Evolutionary conservation across 2,797 vertebrate genomes (phyloP), one percentile per base, ranked within the genome.

Genomic region (Synaphobranchus kaupii): DNA sequence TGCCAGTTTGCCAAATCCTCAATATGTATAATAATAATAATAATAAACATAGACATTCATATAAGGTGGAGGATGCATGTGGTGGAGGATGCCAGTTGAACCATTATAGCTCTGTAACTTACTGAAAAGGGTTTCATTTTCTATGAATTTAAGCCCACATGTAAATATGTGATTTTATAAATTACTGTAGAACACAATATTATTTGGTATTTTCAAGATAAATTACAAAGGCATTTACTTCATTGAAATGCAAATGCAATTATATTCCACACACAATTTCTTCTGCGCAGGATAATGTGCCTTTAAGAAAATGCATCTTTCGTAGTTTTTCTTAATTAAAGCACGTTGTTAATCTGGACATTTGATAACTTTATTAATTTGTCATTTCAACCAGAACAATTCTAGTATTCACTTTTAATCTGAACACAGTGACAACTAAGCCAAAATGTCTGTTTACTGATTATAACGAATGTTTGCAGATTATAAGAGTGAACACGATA

Each of bases 221-320:
- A 3, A 81, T 20, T 93, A 94, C 91, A 88, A 93, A 93, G 80
- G 92, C 93, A 93, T 94, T 95, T 95, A 94, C 92, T 87, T 73
- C 90, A 93, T 91, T 92, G 87, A 91, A 81, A 81, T 50, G 78
- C 47, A 0, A 93, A 93, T 93, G 93, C 93, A 91, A 93, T 93
- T 91, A 92, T 94, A 94, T 95, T 95, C 95, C 95, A 94, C 92
- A 94, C 92, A 94, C 91, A 93, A 91, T 48, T 39, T 80, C 39
- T 81, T 81, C 78, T 81, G 78, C 87, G 90, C 90, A 95, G 93
- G 93, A 93, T 93, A 84, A 94, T 66, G 93, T 96, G 94, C 95
- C 95, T 96, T 96, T 92, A 94, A 93, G 91, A 94, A 94, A 93
- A 93, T 90, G 90, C 89, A 83, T 90, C 73, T 73, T 91, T 56